Percentiles rank a stretch among this genome's conserved stretches.
phyloP scores from a whole-genome alignment of 1,140 invertebrate species.

The Listronotus oregonensis region DNA sequence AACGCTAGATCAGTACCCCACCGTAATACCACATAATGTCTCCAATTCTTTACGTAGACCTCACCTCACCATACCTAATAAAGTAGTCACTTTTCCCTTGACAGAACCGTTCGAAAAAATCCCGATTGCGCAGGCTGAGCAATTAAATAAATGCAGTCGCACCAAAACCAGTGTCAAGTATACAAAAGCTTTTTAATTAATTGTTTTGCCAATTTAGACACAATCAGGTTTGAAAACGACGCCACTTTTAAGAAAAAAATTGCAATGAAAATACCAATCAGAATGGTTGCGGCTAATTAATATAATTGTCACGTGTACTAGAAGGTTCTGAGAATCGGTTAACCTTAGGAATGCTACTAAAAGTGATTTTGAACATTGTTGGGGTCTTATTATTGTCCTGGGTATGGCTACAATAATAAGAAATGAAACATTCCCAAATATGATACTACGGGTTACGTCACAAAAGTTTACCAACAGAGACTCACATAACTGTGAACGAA shows the following conservation, averaged over 20 bases:
- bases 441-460: too few relatives aligned
- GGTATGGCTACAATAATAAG: too few relatives aligned
- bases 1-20: too few relatives aligned
- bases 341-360: not conserved
- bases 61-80: too few relatives aligned
- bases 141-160: not conserved
- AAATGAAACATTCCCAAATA: too few relatives aligned
- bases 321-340: not conserved
- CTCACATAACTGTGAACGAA: too few relatives aligned
- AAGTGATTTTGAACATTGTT: too few relatives aligned
- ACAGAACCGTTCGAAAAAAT: not conserved
- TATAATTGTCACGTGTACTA: not conserved
- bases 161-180: conserved; percentile 28
- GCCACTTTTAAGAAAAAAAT: conserved; percentile 8
- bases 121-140: not conserved
- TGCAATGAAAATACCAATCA: conserved; percentile 6
- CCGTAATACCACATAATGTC: too few relatives aligned
- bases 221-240: conserved; percentile 5
- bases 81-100: too few relatives aligned
- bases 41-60: too few relatives aligned
- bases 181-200: conserved; percentile 32
- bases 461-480: too few relatives aligned
- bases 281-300: not conserved
- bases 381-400: too few relatives aligned
- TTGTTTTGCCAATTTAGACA: conserved; percentile 15